These are phyloP conservation scores for Zoroaster sp. DNA, from an alignment of 53 echinoderm and acorn worm species.

Conservation along the genomic window DNA sequence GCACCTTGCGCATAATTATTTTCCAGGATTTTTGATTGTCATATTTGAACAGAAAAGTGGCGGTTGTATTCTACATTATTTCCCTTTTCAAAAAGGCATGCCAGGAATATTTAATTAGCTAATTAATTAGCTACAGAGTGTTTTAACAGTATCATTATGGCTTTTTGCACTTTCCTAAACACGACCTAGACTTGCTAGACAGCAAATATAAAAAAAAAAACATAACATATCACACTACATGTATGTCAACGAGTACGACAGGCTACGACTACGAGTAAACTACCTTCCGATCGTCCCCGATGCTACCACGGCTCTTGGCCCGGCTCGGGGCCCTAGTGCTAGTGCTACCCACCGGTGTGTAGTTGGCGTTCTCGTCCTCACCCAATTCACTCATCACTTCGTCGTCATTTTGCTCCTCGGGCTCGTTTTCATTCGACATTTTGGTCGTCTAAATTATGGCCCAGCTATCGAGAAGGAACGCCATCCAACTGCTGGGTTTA, in stretches of 20 bases:
- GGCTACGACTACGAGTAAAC: neutral
- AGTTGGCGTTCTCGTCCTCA: constrained; percentile 43
- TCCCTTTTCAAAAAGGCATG: neutral
- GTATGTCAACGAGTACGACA: no score
- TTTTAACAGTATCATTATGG: no score
- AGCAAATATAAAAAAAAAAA: neutral
- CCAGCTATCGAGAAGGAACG: neutral
- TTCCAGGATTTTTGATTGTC: no score
- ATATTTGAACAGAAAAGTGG: no score
- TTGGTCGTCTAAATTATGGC: neutral
- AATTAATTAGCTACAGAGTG: no score
- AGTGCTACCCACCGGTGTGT: constrained; percentile 52
- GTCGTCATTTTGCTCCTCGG: constrained; percentile 56
- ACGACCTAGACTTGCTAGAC: neutral
- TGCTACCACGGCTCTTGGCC: constrained; percentile 96
- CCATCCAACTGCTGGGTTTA: neutral
- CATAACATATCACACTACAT: neutral
- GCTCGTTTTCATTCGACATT: constrained; percentile 76
- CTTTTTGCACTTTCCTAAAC: no score
- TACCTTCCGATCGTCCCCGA: constrained; percentile 94
- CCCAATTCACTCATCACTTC: neutral
- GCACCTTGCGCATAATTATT: no score
- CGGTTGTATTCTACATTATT: neutral
- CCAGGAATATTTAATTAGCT: neutral
- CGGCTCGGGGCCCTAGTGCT: constrained; percentile 95